phyloP scores from a whole-genome alignment of 2,888 invertebrate species.

The Aleiodes leptofemur region DNA sequence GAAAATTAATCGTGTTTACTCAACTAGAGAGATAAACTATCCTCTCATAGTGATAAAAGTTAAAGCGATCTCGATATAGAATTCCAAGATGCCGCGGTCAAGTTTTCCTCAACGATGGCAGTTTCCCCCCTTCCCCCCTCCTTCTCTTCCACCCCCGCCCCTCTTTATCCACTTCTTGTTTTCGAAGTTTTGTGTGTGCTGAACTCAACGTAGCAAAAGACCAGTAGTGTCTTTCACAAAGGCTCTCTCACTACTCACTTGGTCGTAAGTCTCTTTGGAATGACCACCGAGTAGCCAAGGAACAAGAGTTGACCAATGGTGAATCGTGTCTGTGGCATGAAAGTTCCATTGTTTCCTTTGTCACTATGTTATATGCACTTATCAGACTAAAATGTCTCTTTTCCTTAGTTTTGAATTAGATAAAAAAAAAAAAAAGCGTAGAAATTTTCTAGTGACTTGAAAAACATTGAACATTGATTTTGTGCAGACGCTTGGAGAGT shows the following conservation, averaged over 20 bases:
- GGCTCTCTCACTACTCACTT: constrained; percentile 7
- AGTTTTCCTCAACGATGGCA: constrained; percentile 28
- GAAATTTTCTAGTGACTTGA: background rate
- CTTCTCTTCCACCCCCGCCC: background rate
- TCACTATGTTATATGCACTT: constrained; percentile 12
- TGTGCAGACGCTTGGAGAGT: too few species aligned
- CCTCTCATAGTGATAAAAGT: background rate
- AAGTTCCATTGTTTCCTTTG: constrained; percentile 38
- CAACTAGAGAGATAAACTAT: constrained; percentile 9
- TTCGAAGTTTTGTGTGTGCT: constrained; percentile 4
- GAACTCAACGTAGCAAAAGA: constrained; percentile 21
- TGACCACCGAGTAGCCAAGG: constrained; percentile 18
- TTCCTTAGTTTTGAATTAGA: constrained; percentile 2
- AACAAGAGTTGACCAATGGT: constrained; percentile 13
- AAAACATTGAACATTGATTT: background rate
- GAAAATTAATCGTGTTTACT: constrained; percentile 29
- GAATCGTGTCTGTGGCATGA: constrained; percentile 34
- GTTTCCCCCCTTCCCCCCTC: constrained; percentile 14
- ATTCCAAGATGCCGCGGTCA: background rate
- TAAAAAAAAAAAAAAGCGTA: background rate
- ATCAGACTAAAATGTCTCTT: background rate
- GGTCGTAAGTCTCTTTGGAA: constrained; percentile 31
- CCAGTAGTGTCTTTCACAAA: constrained; percentile 10
- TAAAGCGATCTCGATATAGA: constrained; percentile 17
- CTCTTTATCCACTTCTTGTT: constrained; percentile 1